phyloP scores from a whole-genome alignment of 2,888 invertebrate genomes.

The Archaeoteleia sp. region DNA sequence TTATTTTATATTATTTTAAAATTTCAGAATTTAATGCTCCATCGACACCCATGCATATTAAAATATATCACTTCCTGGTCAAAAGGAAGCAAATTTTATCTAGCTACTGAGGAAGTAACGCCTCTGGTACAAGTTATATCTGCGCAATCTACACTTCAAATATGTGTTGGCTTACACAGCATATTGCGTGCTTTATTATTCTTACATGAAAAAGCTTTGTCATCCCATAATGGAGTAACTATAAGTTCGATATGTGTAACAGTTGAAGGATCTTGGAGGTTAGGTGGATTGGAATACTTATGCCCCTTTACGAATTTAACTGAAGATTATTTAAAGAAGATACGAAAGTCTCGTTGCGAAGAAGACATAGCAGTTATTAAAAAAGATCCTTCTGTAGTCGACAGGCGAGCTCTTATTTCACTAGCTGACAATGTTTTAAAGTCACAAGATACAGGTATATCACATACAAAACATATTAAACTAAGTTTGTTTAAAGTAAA shows the following conservation, averaged over 20 bases:
- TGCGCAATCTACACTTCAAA: slow-evolving; percentile 84
- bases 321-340: slow-evolving; percentile 80
- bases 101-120: slow-evolving; percentile 88
- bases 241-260: slow-evolving; percentile 87
- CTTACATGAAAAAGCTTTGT: slow-evolving; percentile 86
- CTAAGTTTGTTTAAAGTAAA: too few species aligned
- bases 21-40: slow-evolving; percentile 86
- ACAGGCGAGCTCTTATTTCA: slow-evolving; percentile 86
- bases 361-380: slow-evolving; percentile 84
- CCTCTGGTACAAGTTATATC: slow-evolving; percentile 83
- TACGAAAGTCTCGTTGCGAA: slow-evolving; percentile 82
- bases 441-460: slow-evolving; percentile 74
- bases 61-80: slow-evolving; percentile 89
- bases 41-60: slow-evolving; percentile 90
- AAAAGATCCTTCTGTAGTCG: slow-evolving; percentile 80
- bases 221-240: slow-evolving; percentile 90
- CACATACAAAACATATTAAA: too few species aligned
- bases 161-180: slow-evolving; percentile 89
- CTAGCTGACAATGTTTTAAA: slow-evolving; percentile 85
- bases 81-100: slow-evolving; percentile 83
- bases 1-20: slow-evolving; percentile 6
- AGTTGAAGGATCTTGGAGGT: slow-evolving; percentile 90
- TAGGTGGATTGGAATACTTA: slow-evolving; percentile 89
- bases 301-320: slow-evolving; percentile 82
- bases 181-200: slow-evolving; percentile 88